These are phyloP conservation scores for Equus przewalskii DNA, from an alignment of 2,113 vertebrate genomes.

Conservation along the genomic window DNA sequence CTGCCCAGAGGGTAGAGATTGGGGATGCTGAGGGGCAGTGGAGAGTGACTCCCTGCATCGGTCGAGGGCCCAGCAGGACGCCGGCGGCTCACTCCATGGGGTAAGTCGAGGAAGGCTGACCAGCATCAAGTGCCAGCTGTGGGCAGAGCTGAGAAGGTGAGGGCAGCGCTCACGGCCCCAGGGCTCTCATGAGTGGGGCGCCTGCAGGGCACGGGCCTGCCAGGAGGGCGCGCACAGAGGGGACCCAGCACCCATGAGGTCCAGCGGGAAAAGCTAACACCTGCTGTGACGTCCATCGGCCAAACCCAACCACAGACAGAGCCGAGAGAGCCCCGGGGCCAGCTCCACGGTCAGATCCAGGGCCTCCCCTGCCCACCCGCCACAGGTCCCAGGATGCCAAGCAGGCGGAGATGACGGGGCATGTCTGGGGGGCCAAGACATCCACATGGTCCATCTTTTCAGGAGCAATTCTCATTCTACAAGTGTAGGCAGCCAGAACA, in stretches of 20 bases:
- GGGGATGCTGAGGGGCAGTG: fast-evolving
- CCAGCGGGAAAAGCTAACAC: too few species aligned
- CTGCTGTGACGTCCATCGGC: fast-evolving
- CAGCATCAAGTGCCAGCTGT: fast-evolving
- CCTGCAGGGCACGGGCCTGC: neutral
- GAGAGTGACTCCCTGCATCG: fast-evolving
- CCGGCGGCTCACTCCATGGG: fast-evolving
- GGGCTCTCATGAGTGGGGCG: fast-evolving
- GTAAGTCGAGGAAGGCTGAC: neutral
- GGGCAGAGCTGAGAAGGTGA: neutral
- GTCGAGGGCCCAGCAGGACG: fast-evolving
- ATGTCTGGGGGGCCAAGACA: too few species aligned
- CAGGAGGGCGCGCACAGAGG: neutral
- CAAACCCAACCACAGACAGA: fast-evolving
- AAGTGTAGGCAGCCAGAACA: fast-evolving
- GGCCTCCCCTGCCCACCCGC: neutral
- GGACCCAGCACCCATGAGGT: fast-evolving
- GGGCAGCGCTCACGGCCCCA: fast-evolving
- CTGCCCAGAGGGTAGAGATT: fast-evolving
- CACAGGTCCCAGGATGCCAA: neutral
- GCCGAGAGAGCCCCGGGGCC: fast-evolving
- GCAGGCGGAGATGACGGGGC: fast-evolving
- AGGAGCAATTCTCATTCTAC: neutral
- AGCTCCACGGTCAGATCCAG: fast-evolving
- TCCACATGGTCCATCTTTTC: fast-evolving